These are phyloP conservation scores for Sebastes jordani DNA, from an alignment of 2,797 vertebrate genomes.

Conservation along the genomic window DNA sequence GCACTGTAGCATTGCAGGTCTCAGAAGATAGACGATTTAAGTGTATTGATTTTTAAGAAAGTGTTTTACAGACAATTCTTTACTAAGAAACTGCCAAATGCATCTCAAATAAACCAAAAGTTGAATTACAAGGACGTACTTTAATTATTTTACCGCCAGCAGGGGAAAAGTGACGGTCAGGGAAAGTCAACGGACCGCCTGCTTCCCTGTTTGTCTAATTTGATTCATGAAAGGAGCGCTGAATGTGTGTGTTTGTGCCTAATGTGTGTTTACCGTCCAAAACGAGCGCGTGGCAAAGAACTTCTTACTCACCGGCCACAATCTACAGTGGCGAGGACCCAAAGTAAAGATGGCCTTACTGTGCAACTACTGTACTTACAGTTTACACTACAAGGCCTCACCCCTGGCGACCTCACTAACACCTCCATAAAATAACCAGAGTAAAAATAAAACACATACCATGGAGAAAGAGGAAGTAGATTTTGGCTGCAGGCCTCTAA, in stretches of 20 bases:
- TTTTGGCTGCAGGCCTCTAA: constrained; percentile 41
- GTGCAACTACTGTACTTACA: constrained; percentile 63
- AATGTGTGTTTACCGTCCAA: constrained; percentile 76
- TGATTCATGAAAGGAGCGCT: constrained; percentile 69
- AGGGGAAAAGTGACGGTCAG: constrained; percentile 66
- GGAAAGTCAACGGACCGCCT: constrained; percentile 78
- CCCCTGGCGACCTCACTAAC: constrained; percentile 54
- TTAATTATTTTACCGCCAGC: constrained; percentile 65
- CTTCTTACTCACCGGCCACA: constrained; percentile 70
- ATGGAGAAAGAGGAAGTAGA: constrained; percentile 48
- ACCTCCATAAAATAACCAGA: constrained; percentile 53
- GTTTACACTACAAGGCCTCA: constrained; percentile 56
- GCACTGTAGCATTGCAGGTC: constrained; percentile 24
- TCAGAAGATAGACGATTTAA: neutral
- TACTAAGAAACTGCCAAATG: constrained; percentile 39
- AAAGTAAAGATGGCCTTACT: constrained; percentile 76
- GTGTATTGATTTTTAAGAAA: constrained; percentile 21
- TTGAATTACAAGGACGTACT: constrained; percentile 59
- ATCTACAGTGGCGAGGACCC: constrained; percentile 70
- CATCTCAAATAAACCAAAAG: constrained; percentile 52
- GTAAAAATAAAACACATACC: constrained; percentile 52
- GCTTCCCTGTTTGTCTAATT: constrained; percentile 76
- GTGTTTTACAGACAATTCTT: constrained; percentile 46
- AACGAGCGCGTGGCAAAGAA: constrained; percentile 69
- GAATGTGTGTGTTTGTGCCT: constrained; percentile 80